Evolutionary conservation across 2,797 vertebrate species (phyloP).

Genomic region (Falco cherrug): DNA sequence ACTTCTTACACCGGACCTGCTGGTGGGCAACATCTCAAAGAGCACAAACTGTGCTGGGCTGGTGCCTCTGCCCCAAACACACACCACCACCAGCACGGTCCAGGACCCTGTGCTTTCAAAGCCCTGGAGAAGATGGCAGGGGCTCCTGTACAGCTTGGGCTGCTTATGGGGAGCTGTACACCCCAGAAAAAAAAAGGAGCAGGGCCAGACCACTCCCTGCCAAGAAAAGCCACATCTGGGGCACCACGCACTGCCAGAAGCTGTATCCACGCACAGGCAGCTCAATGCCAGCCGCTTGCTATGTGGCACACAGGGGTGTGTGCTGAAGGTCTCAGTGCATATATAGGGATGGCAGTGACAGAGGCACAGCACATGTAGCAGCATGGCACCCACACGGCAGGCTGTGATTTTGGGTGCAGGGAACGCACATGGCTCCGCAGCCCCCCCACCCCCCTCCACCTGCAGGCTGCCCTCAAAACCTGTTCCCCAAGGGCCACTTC

Average conservation of each 20-base stretch:
- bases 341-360: background rate
- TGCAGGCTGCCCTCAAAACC: background rate
- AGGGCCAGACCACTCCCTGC: background rate
- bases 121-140: background rate
- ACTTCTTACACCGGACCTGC: accelerated
- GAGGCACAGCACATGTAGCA: background rate
- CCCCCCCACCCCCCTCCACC: background rate
- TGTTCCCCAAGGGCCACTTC: background rate
- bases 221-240: background rate
- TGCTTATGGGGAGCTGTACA: background rate
- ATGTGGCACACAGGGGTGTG: accelerated
- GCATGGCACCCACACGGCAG: accelerated
- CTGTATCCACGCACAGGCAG: background rate
- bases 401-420: background rate
- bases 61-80: background rate
- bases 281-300: background rate
- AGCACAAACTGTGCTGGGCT: background rate
- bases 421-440: background rate
- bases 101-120: background rate
- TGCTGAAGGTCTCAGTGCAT: background rate
- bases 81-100: background rate
- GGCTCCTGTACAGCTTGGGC: background rate
- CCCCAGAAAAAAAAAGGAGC: background rate
- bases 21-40: background rate
- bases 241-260: background rate